These are phyloP conservation scores for Hydrolagus colliei DNA, from an alignment of 2,797 vertebrate genomes.

Conservation along the genomic window DNA sequence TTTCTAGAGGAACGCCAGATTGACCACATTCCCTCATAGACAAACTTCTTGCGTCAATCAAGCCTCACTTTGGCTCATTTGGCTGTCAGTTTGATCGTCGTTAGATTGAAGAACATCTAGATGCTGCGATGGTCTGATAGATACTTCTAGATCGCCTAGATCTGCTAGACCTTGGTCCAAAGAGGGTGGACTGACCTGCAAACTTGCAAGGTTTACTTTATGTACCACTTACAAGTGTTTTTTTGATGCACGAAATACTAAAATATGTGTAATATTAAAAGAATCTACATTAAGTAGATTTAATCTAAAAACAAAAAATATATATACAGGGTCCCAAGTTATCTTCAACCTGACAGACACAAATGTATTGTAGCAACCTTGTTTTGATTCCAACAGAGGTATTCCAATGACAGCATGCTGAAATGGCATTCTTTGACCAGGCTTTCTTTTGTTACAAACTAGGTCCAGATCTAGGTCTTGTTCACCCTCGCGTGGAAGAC, in stretches of 20 bases:
- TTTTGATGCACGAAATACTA: conserved; percentile 45
- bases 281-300: conserved; percentile 68
- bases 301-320: conserved; percentile 43
- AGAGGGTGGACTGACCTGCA: conserved; percentile 79
- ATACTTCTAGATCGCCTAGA: conserved; percentile 86
- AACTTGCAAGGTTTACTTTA: conserved; percentile 92
- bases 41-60: conserved; percentile 85
- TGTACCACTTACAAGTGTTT: conserved; percentile 79
- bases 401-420: conserved; percentile 34
- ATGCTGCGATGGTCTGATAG: conserved; percentile 84
- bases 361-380: conserved; percentile 53
- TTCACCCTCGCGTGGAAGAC: conserved; percentile 64
- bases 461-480: conserved; percentile 69
- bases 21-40: conserved; percentile 79
- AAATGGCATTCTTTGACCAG: conserved; percentile 25
- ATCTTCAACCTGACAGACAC: conserved; percentile 56
- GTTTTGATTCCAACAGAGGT: conserved; percentile 51
- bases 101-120: conserved; percentile 89
- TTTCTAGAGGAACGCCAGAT: conserved; percentile 75
- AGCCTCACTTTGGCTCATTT: conserved; percentile 85
- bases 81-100: conserved; percentile 85
- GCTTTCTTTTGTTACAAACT: conserved; percentile 46
- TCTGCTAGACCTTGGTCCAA: conserved; percentile 86
- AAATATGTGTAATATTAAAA: conserved; percentile 61
- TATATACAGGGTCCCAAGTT: conserved; percentile 58